A percentile compares a stretch with the other conserved stretches of the same genome.
Evolutionary conservation across 2,888 invertebrate species (phyloP).

Genomic region (Ashinkailepas kermadecensis): DNA sequence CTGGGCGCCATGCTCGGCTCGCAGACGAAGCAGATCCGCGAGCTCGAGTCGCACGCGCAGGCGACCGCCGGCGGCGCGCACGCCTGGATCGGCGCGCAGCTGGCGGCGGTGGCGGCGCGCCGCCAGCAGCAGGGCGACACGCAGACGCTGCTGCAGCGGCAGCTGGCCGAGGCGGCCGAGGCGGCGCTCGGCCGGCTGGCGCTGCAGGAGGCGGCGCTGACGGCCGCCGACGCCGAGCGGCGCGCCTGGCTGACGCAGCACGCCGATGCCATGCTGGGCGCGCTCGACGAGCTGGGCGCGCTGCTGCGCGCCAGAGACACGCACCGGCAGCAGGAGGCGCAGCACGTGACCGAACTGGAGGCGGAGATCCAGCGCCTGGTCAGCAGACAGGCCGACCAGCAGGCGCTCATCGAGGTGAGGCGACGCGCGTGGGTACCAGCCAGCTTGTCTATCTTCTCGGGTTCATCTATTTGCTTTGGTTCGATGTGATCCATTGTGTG

Average conservation of each 20-base stretch:
- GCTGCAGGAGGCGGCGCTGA: neutral
- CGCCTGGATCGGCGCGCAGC: slow-evolving; percentile 12
- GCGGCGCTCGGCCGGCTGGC: slow-evolving; percentile 3
- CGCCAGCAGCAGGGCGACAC: neutral
- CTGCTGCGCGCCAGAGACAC: neutral
- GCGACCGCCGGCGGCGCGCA: neutral
- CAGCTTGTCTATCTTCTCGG: too few species aligned
- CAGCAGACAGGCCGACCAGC: neutral
- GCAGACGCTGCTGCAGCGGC: slow-evolving; percentile 5
- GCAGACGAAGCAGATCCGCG: slow-evolving; percentile 12
- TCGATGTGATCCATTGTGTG: too few species aligned
- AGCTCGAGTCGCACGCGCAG: slow-evolving; percentile 13
- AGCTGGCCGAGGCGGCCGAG: neutral
- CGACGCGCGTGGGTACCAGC: too few species aligned
- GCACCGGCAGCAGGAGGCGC: neutral
- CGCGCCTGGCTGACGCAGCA: neutral
- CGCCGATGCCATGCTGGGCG: neutral
- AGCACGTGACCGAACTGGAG: neutral
- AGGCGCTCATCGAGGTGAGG: neutral
- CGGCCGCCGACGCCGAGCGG: neutral
- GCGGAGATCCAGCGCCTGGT: neutral
- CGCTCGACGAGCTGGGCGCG: neutral
- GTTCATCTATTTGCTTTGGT: too few species aligned
- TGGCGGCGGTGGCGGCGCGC: slow-evolving; percentile 15
- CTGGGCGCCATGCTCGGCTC: slow-evolving; percentile 4